Conservation (phyloP, 92 coral and sea anemone species). For the Heliopora coerulea region DNA sequence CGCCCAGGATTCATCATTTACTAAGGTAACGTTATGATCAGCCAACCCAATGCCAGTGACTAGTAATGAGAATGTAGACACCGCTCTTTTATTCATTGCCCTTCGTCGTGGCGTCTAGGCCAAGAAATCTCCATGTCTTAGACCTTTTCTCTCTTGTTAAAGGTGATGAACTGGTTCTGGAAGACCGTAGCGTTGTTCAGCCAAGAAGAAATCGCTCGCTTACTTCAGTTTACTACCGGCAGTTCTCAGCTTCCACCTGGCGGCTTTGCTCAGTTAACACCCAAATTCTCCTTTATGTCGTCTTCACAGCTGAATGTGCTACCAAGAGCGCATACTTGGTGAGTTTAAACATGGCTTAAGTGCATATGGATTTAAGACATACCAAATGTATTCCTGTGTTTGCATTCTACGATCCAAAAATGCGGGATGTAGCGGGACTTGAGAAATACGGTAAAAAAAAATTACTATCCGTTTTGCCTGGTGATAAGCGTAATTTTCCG, state of each 20-base stretch:
- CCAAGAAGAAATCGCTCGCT: slow-evolving; percentile 89
- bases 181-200: slow-evolving; percentile 81
- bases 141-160: too few species aligned
- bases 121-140: too few species aligned
- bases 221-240: slow-evolving; percentile 92
- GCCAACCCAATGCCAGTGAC: neutral
- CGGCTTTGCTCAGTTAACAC: slow-evolving; percentile 85
- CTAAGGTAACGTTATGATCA: slow-evolving; percentile 55
- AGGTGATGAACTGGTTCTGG: slow-evolving; percentile 95
- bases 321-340: slow-evolving; percentile 97
- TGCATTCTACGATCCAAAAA: too few species aligned
- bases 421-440: too few species aligned
- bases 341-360: neutral
- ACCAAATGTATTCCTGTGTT: neutral
- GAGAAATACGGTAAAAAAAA: too few species aligned
- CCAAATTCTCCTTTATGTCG: slow-evolving; percentile 69
- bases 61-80: too few species aligned
- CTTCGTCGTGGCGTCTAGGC: too few species aligned
- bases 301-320: slow-evolving; percentile 59
- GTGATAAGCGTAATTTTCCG: too few species aligned
- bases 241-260: slow-evolving; percentile 98
- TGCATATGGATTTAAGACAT: too few species aligned
- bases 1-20: slow-evolving; percentile 35
- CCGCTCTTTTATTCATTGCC: too few species aligned
- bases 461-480: too few species aligned